A percentile compares a stretch with the other conserved stretches of the same genome.
phyloP scores from a whole-genome alignment of 1,140 invertebrate species.

The Scaptomyza pallida region DNA sequence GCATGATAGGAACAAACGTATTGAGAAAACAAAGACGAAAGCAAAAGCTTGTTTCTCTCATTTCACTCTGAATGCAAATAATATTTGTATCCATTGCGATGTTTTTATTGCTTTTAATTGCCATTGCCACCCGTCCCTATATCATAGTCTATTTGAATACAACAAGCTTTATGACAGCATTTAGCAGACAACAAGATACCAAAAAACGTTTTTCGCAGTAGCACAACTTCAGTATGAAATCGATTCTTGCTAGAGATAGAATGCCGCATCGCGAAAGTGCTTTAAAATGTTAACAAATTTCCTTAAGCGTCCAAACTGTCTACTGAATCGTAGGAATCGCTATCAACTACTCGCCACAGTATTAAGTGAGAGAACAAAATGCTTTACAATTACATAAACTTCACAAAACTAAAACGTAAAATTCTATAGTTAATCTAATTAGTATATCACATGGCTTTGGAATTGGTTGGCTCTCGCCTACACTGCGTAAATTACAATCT shows the following conservation, averaged over 20 bases:
- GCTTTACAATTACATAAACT: not conserved
- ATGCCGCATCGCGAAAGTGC: not conserved
- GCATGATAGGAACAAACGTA: too few species aligned
- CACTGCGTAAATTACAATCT: conserved; percentile 55
- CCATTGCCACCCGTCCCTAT: too few species aligned
- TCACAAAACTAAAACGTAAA: not conserved
- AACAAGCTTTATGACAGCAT: not conserved
- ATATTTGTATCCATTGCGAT: too few species aligned
- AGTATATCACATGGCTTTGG: conserved; percentile 69
- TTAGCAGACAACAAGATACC: not conserved
- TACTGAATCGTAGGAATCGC: conserved; percentile 67
- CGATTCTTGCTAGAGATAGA: conserved; percentile 1
- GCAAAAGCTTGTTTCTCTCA: too few species aligned
- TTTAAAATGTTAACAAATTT: conserved; percentile 48
- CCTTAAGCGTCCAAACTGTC: conserved; percentile 47
- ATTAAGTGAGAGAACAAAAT: conserved; percentile 68
- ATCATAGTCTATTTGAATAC: not conserved
- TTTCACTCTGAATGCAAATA: too few species aligned
- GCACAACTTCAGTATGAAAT: conserved; percentile 16
- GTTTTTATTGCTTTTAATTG: too few species aligned
- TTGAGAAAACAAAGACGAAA: too few species aligned
- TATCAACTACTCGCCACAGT: conserved; percentile 61
- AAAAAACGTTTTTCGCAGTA: not conserved
- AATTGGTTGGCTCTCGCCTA: conserved; percentile 70
- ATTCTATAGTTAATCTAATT: conserved; percentile 58